phyloP scores from a whole-genome alignment of 92 coral and sea anemone genomes.

The Scolanthus callimorphus region DNA sequence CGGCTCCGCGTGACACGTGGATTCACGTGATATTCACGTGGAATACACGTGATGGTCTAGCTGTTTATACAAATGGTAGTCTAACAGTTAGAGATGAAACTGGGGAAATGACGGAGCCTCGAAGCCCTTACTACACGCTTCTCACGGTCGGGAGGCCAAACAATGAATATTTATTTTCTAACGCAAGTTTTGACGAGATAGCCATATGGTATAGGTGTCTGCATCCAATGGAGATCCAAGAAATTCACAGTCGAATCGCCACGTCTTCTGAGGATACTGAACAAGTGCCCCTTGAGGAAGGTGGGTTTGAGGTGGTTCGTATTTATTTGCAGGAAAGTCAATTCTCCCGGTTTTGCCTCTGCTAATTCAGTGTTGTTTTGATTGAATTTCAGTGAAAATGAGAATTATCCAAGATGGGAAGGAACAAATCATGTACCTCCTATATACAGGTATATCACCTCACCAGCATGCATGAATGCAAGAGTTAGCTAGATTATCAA shows the following conservation, averaged over 20 bases:
- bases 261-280: slow-evolving; percentile 35
- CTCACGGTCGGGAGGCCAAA: slow-evolving; percentile 62
- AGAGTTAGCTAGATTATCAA: too few relatives aligned
- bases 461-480: too few relatives aligned
- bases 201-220: slow-evolving; percentile 86
- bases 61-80: slow-evolving; percentile 75
- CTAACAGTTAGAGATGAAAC: slow-evolving; percentile 38
- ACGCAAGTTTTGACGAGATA: slow-evolving; percentile 78
- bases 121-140: slow-evolving; percentile 46
- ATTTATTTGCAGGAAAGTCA: not conserved
- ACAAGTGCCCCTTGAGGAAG: slow-evolving; percentile 47
- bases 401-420: slow-evolving; percentile 55
- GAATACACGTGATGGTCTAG: slow-evolving; percentile 74
- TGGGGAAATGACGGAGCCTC: slow-evolving; percentile 38
- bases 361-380: too few relatives aligned
- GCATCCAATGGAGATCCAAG: slow-evolving; percentile 68
- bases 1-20: slow-evolving; percentile 79
- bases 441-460: slow-evolving; percentile 89
- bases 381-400: slow-evolving; percentile 58
- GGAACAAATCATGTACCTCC: slow-evolving; percentile 76
- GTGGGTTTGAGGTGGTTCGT: too few relatives aligned
- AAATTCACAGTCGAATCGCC: slow-evolving; percentile 57
- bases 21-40: slow-evolving; percentile 93
- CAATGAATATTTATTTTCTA: slow-evolving; percentile 43
- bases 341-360: not conserved